These are phyloP conservation scores for Cygnus atratus DNA, from an alignment of 2,113 vertebrate species.

Conservation along the genomic window DNA sequence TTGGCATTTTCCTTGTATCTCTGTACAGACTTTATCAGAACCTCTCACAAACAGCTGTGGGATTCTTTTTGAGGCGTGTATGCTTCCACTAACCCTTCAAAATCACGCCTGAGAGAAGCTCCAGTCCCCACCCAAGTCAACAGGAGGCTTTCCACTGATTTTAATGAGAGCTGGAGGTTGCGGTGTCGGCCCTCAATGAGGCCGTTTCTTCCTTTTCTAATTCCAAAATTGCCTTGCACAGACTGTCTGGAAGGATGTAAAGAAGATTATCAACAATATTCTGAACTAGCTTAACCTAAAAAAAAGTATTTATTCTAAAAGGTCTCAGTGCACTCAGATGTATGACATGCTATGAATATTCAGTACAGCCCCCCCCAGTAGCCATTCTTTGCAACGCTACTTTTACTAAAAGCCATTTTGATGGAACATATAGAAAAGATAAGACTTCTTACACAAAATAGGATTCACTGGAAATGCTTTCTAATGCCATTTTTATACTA, in stretches of 20 bases:
- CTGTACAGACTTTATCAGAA: not conserved
- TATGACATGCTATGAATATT: slow-evolving; percentile 1
- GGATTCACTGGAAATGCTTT: slow-evolving; percentile 25
- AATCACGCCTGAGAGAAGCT: not conserved
- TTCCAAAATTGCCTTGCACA: not conserved
- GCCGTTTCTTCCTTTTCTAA: not conserved
- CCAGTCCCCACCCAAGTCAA: not conserved
- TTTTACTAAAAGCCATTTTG: slow-evolving; percentile 32
- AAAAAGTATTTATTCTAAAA: slow-evolving; percentile 25
- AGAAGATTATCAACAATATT: slow-evolving; percentile 27
- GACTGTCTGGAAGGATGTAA: not conserved
- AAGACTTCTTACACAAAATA: slow-evolving; percentile 1
- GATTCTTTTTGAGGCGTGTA: not conserved
- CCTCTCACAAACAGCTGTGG: not conserved
- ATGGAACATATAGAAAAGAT: slow-evolving; percentile 10
- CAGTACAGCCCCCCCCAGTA: not conserved
- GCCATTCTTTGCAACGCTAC: not conserved
- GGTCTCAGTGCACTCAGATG: not conserved
- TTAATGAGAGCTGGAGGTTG: not conserved
- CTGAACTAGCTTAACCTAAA: slow-evolving; percentile 13
- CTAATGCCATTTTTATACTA: slow-evolving; percentile 38
- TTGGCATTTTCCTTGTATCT: not conserved
- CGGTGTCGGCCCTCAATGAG: not conserved
- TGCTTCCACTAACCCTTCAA: not conserved
- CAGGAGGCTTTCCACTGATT: not conserved